Base-by-base conservation (phyloP, 2,888 invertebrate species). In the Ophion ventricosus region DNA sequence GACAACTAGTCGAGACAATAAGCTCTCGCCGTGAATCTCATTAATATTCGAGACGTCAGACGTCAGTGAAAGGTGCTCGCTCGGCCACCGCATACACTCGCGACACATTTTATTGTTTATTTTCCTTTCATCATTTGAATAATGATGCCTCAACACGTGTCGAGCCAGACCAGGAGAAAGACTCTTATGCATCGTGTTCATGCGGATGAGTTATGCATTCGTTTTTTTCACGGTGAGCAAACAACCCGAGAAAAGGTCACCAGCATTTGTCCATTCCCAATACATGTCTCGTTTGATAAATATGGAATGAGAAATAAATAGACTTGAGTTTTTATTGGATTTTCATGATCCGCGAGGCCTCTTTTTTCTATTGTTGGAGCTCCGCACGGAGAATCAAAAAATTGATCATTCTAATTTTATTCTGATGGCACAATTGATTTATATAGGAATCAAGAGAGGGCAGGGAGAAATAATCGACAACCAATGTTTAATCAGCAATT, bases 21-120 rank as follows among this genome's bases (percentile, higher is more conserved):
- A 82, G 82, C 72, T 70, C 75, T 75, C 61, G 49, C 29, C 25
- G 69, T 20, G 69, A 81, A 56, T 76, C 76, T 76, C 75, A 56
- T 81, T 81, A 81, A 76, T 81, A 81, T 81, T 76, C 70, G 75
- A 20, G 61, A 63, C 70, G 75, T 49, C 69, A 56, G 54, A 49
- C 75, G 8, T 20, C 80, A 63, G 75, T 61, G 69, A 78, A 78
- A 78, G 77, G 69, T 78, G 43, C 29, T 26, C 35, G 20, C 35
- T 29, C 69, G 17, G 59, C 17, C 75, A 35, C 43, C 54, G 10
- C 14, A n/a, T 1, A 23, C 54, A 35, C 29, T 54, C 54, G 29
- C 29, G 63, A 74, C 26, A 74, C 26, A 63, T 63, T 75, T 29
- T 23, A 54, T 75, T 64, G 0, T 54, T 54, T 61, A 7, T 61